phyloP scores from a whole-genome alignment of 2,888 invertebrate genomes.

The Scrobipalpa atriplicella region DNA sequence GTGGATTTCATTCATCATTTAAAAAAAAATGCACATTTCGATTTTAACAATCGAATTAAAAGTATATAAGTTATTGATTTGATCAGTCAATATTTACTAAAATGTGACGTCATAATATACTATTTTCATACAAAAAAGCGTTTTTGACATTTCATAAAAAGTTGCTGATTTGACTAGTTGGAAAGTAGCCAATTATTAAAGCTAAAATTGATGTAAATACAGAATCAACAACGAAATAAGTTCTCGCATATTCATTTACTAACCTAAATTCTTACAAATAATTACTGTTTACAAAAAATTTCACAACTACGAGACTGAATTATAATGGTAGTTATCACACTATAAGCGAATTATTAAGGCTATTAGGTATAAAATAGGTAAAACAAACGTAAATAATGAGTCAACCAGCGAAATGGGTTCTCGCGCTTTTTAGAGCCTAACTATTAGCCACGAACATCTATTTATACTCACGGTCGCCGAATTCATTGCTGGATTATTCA shows the following conservation, averaged over 20 bases:
- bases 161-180: no score
- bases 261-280: no score
- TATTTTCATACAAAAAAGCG: no score
- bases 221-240: conserved; percentile 24
- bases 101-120: no score
- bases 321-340: conserved; percentile 20
- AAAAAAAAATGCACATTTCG: no score
- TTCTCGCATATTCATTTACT: neutral
- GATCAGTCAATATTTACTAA: no score
- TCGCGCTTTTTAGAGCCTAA: conserved; percentile 13
- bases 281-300: neutral
- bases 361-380: conserved; percentile 21
- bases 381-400: conserved; percentile 28
- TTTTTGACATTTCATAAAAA: no score
- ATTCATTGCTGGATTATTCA: conserved; percentile 69
- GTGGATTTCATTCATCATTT: no score
- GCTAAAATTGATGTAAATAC: conserved; percentile 33
- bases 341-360: conserved; percentile 49
- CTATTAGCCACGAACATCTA: conserved; percentile 5
- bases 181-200: no score
- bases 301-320: conserved; percentile 14
- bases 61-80: no score
- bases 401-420: conserved; percentile 19
- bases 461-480: conserved; percentile 73
- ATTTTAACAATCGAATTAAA: no score